These are phyloP conservation scores for Bungarus multicinctus DNA, from an alignment of 2,113 vertebrate species.

Conservation along the genomic window DNA sequence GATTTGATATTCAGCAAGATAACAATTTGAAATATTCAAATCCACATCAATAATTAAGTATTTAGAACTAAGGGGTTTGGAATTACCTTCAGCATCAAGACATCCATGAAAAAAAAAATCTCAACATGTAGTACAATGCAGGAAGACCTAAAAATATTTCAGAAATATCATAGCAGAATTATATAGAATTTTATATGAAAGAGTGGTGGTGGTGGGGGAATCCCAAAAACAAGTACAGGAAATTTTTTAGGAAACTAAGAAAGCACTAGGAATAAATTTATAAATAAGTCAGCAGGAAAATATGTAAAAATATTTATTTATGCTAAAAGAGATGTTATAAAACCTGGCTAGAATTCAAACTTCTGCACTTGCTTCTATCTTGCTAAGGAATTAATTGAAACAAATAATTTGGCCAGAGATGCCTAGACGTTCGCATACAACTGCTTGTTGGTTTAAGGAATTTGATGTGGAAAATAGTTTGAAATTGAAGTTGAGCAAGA, in stretches of 20 bases:
- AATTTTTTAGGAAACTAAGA: background rate
- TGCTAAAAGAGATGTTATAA: background rate
- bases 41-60: background rate
- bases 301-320: background rate
- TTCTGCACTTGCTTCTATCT: background rate
- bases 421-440: background rate
- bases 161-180: background rate
- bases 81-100: background rate
- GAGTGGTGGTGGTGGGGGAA: background rate
- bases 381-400: background rate
- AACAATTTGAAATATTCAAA: background rate
- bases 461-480: background rate
- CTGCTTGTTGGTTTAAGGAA: background rate
- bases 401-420: background rate
- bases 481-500: background rate
- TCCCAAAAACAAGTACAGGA: background rate
- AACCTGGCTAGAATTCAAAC: background rate
- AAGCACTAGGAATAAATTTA: background rate
- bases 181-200: background rate
- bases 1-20: background rate
- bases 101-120: background rate
- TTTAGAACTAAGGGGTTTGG: background rate
- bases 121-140: background rate
- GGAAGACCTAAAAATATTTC: background rate
- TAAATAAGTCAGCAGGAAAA: background rate